A percentile compares a stretch with the other conserved stretches of the same genome.
Conservation (phyloP, 2,113 vertebrate genomes). For the Lycocorax pyrrhopterus region DNA sequence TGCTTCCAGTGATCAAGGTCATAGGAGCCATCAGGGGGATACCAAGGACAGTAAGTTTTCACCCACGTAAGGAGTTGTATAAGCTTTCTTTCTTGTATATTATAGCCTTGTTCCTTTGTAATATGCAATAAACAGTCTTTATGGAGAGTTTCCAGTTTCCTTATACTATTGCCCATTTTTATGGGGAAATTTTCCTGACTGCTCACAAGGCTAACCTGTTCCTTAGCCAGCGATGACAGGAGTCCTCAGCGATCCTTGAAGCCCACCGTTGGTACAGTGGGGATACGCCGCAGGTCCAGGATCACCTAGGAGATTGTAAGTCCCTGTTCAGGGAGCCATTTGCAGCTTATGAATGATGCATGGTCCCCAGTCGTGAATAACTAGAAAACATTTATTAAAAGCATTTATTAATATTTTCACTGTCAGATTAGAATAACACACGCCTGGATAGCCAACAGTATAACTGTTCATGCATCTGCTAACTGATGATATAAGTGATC, state of each 20-base stretch:
- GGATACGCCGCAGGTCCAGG: fast-evolving
- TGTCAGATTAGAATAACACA: fast-evolving
- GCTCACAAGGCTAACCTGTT: not conserved
- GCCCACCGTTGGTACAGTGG: fast-evolving
- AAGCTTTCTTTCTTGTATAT: not conserved
- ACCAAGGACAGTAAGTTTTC: not conserved
- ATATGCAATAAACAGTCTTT: not conserved
- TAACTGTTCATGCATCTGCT: fast-evolving
- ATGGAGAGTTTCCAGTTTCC: not conserved
- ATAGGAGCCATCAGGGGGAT: not conserved
- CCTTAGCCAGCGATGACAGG: fast-evolving
- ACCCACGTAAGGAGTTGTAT: not conserved
- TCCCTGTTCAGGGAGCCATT: not conserved
- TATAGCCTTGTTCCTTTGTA: not conserved
- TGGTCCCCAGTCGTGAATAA: fast-evolving
- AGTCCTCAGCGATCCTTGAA: fast-evolving
- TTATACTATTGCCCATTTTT: not conserved
- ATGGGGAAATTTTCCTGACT: fast-evolving
- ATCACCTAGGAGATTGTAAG: not conserved
- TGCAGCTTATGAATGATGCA: not conserved
- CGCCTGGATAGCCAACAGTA: fast-evolving
- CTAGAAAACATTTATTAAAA: not conserved
- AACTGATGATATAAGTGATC: not conserved
- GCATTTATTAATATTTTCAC: not conserved
- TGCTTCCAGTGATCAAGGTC: not conserved